Base-by-base conservation (phyloP, 2,888 invertebrate species). In the Eupeodes latifasciatus region DNA sequence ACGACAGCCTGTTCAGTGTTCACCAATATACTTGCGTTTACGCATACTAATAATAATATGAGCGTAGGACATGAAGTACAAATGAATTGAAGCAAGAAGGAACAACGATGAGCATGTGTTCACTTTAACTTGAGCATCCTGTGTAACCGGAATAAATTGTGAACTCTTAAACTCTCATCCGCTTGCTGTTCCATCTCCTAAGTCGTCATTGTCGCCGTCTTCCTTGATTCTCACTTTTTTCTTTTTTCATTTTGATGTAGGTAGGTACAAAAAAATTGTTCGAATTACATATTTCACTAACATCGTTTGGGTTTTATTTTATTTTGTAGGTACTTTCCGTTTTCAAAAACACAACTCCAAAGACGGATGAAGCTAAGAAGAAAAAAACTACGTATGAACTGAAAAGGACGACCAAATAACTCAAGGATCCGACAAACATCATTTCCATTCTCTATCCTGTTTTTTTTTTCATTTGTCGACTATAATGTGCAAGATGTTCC, bases 131-230 rank as follows among this genome's bases (percentile, higher is more conserved):
- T 85, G 79, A 79, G 85, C 81, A 89, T 89, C 89, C 89, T 89
- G 89, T 89, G 89, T 85, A 89, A 89, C 89, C 89, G 89, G 89
- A 89, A 89, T 85, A 82, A 85, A 82, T 82, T 84, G 74, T 88
- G 88, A 88, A 85, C 88, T 85, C 85, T 88, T 85, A 84, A 87
- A 88, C 85, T 85, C 84, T 81, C 81, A 74, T 85, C 81, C 85
- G 80, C 64, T 69, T 78, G 74, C 69, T 69, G n/a, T 67, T 64
- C 14, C 81, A 14, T 67, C 51, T 47, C 3, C 51, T 27, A 27
- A 34, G n/a, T 62, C 14, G 34, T 64, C 53, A 7, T 64, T 14
- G 12, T 64, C 44, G 14, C 81, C 55, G 44, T 85, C 36, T 49
- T 19, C 19, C 10, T 16, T 36, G n/a, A 34, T 14, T 57, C 59